Evolutionary conservation across 2,797 vertebrate species (phyloP).

Genomic region (Anisognathus igniventris): DNA sequence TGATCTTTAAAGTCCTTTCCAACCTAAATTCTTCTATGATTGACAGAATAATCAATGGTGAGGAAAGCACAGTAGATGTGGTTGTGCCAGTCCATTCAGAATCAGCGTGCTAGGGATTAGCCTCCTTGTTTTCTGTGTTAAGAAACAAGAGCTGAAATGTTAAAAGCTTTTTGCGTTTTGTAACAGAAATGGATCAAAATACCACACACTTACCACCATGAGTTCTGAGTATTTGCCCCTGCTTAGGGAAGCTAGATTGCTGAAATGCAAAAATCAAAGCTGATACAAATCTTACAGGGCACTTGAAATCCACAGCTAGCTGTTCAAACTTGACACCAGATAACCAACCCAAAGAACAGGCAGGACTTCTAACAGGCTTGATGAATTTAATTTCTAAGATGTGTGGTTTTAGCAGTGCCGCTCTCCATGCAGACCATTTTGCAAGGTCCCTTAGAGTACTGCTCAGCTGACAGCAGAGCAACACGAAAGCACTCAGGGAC

Average conservation of each 20-base stretch:
- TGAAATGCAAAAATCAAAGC: background rate
- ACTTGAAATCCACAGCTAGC: background rate
- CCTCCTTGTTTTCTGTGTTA: background rate
- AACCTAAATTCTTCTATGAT: background rate
- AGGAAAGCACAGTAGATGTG: background rate
- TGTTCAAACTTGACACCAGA: background rate
- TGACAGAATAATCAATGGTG: background rate
- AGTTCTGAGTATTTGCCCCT: background rate
- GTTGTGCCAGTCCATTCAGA: background rate
- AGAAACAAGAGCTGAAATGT: background rate
- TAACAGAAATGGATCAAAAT: background rate
- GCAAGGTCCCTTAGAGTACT: background rate
- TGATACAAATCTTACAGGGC: fast-evolving
- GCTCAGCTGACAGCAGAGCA: background rate
- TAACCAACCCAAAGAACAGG: background rate
- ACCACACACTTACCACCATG: background rate
- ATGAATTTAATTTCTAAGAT: background rate
- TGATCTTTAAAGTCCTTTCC: background rate
- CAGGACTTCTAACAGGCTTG: background rate
- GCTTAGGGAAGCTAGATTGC: background rate
- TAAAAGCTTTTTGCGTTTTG: background rate
- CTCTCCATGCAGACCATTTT: background rate
- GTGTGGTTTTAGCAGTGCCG: background rate
- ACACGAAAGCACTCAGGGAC: background rate
- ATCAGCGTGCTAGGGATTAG: fast-evolving